phyloP scores from a whole-genome alignment of 1,140 invertebrate genomes.

The Lamellibrachia luymesi region DNA sequence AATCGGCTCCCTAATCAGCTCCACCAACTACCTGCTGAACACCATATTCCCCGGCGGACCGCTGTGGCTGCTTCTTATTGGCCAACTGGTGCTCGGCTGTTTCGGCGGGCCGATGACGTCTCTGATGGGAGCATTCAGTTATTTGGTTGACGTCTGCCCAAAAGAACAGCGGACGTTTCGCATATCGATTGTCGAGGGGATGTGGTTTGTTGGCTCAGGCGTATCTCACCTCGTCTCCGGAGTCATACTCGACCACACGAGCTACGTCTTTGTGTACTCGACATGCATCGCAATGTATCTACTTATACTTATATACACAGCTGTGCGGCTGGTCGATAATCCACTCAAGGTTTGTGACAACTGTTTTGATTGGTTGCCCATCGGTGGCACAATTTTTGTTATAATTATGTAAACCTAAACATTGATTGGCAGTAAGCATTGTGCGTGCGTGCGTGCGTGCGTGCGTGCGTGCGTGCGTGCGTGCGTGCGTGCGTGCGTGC shows the following conservation, averaged over 20 bases:
- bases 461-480: too few species aligned
- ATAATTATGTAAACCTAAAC: neutral
- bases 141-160: neutral
- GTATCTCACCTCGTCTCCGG: constrained; percentile 10
- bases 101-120: constrained; percentile 2
- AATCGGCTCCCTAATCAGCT: neutral
- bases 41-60: neutral
- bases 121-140: neutral
- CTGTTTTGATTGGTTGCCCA: neutral
- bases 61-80: neutral
- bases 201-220: neutral
- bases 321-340: constrained; percentile 4
- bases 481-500: too few species aligned
- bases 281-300: neutral
- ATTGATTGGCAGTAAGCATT: too few species aligned
- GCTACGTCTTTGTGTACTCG: constrained; percentile 7
- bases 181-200: constrained; percentile 2
- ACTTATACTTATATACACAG: neutral
- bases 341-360: neutral
- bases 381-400: neutral
- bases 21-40: neutral
- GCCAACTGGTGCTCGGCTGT: neutral
- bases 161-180: neutral
- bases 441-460: too few species aligned
- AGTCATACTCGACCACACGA: constrained; percentile 13